Evolutionary conservation across 1,140 invertebrate species (phyloP).

Genomic region (Drosophila repleta): DNA sequence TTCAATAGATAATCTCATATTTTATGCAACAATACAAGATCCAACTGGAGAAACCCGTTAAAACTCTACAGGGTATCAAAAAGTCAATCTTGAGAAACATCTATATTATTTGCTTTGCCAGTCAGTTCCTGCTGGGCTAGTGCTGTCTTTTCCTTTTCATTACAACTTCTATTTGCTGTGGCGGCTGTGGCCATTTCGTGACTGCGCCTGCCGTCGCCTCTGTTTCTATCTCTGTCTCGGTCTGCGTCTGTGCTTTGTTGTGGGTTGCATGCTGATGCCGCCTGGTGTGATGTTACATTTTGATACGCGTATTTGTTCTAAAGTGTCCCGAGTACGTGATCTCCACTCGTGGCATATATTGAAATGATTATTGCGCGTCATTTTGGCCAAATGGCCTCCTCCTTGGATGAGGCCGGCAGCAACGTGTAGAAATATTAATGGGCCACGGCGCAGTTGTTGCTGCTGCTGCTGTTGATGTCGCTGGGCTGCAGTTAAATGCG

Average conservation of each 20-base stretch:
- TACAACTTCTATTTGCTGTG: slow-evolving; percentile 76
- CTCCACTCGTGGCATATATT: slow-evolving; percentile 48
- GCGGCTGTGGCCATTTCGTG: slow-evolving; percentile 53
- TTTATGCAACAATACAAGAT: no score
- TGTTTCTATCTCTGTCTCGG: not conserved
- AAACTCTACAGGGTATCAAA: not conserved
- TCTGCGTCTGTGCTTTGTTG: slow-evolving; percentile 22
- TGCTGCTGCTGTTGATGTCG: not conserved
- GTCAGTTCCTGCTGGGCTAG: slow-evolving; percentile 26
- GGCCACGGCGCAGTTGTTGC: slow-evolving; percentile 3
- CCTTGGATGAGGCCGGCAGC: slow-evolving; percentile 28
- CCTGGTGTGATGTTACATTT: slow-evolving; percentile 71
- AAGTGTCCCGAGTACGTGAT: slow-evolving; percentile 70
- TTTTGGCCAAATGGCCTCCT: slow-evolving; percentile 56
- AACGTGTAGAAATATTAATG: slow-evolving; percentile 66
- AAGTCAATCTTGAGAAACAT: not conserved
- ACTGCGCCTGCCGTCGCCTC: slow-evolving; percentile 14
- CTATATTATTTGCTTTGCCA: not conserved
- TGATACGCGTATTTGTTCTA: slow-evolving; percentile 63
- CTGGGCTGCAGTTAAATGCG: slow-evolving; percentile 68
- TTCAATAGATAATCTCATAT: no score
- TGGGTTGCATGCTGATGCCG: slow-evolving; percentile 59
- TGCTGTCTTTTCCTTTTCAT: slow-evolving; percentile 46
- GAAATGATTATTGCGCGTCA: slow-evolving; percentile 76
- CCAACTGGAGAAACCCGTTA: no score